Base-by-base conservation (phyloP, 2,888 invertebrate species). In the Sycophila texana region DNA sequence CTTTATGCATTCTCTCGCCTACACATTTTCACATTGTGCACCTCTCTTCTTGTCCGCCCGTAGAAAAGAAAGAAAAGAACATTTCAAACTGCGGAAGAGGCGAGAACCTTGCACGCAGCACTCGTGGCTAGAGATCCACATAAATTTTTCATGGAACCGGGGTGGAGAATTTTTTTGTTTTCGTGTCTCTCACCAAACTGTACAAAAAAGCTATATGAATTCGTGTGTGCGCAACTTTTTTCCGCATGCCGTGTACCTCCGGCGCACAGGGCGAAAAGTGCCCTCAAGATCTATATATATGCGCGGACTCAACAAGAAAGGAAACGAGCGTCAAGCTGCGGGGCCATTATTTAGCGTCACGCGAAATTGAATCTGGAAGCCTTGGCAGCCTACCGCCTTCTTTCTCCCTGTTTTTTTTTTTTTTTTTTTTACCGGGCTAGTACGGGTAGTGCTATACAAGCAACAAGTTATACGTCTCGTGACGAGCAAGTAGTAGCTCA, bases 331-430 rank as follows among this genome's bases (percentile, higher is more conserved):
- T n/a, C 53, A 26, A n/a, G 47, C 22, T 4, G 26, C 26, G n/a
- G 4, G 22, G 65, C 61, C 55, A 70, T 76, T 70, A 76, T 76
- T 76, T 63, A 76, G 47, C 68, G 75, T 55, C 68, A 60, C 22
- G 68, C 68, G 63, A 76, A 76, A 76, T 76, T 76, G 49, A 76
- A 76, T 76, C 76, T 63, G 55, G 39, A 1, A 39, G 39, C 39
- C 39, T 39, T 10, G 39, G 5, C 39, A 39, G 39, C 39, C 39
- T 39, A 39, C 39, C 39, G 7, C 10, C 10, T 7, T 5, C 10
- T 39, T 10, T 10, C 10, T 4, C 30, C 30, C 30, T 0, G 30
- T 13, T 63, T n/a, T n/a, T n/a, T n/a, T n/a, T n/a, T 5, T 26
- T 26, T 18, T 22, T 66, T 72, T 51, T 51, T 22, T 22, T n/a